These are phyloP conservation scores for Lochmaea capreae DNA, from an alignment of 2,888 invertebrate species.

Conservation along the genomic window DNA sequence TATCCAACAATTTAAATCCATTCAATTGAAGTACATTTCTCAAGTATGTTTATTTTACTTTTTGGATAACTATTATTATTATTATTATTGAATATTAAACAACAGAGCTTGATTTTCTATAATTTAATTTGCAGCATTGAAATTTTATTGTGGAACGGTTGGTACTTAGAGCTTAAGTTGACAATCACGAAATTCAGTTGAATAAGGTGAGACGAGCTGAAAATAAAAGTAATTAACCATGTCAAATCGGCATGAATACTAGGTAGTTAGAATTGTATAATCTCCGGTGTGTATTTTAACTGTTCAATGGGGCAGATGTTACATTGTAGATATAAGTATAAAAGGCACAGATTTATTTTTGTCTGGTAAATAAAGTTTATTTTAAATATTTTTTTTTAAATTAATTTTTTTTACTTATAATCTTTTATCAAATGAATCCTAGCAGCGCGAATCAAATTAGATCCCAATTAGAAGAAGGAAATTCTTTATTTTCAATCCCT, in stretches of 20 bases:
- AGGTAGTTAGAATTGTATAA: slow-evolving; percentile 30
- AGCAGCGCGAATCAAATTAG: no score
- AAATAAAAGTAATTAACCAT: slow-evolving; percentile 38
- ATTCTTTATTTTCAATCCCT: no score
- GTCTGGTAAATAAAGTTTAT: not conserved
- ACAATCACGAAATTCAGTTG: slow-evolving; percentile 6
- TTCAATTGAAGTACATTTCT: no score
- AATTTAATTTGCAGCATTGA: not conserved
- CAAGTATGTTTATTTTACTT: no score
- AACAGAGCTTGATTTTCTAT: not conserved
- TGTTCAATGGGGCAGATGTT: slow-evolving; percentile 8
- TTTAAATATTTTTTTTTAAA: not conserved
- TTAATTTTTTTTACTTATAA: no score
- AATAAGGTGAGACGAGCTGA: slow-evolving; percentile 11
- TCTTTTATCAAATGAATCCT: no score
- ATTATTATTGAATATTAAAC: not conserved
- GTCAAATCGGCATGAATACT: slow-evolving; percentile 33
- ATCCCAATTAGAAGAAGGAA: no score
- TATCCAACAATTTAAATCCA: no score
- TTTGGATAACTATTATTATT: no score
- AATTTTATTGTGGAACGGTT: not conserved
- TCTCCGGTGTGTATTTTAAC: not conserved
- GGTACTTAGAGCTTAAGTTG: not conserved
- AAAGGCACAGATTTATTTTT: not conserved
- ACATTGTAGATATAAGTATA: not conserved